phyloP scores from a whole-genome alignment of 1,140 invertebrate genomes.

The Drosophila ficusphila region DNA sequence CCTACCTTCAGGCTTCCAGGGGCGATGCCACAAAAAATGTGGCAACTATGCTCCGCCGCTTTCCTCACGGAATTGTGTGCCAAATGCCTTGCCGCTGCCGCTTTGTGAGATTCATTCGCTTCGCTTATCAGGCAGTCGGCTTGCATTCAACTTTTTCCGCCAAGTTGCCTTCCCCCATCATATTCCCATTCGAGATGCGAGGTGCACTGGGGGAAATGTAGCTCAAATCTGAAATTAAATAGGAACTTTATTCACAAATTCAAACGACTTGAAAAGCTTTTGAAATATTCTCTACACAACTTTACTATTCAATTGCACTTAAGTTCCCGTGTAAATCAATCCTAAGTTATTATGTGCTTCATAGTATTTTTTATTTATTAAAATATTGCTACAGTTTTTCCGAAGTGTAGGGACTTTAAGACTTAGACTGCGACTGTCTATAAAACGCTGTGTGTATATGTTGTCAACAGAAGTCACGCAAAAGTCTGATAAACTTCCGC shows the following conservation, averaged over 20 bases:
- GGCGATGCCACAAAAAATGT: slow-evolving; percentile 31
- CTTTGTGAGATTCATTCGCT: slow-evolving; percentile 55
- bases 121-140: slow-evolving; percentile 61
- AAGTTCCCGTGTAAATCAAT: too few species aligned
- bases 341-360: too few species aligned
- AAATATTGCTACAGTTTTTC: not conserved
- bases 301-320: too few species aligned
- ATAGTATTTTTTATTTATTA: too few species aligned
- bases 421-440: slow-evolving; percentile 7
- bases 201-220: not conserved
- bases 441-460: slow-evolving; percentile 30
- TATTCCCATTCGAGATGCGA: slow-evolving; percentile 29
- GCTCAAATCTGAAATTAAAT: too few species aligned
- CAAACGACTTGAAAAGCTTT: not conserved
- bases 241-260: too few species aligned
- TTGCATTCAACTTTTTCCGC: slow-evolving; percentile 53
- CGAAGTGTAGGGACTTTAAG: not conserved
- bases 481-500: slow-evolving; percentile 78
- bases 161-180: slow-evolving; percentile 48
- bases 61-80: slow-evolving; percentile 6
- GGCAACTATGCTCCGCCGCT: slow-evolving; percentile 21
- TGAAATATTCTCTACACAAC: not conserved
- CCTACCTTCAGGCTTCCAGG: slow-evolving; percentile 47
- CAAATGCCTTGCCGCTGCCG: slow-evolving; percentile 32
- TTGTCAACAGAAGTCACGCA: slow-evolving; percentile 77